A percentile compares a stretch with the other conserved stretches of the same genome.
phyloP scores from a whole-genome alignment of 2,113 vertebrate genomes.

The Ursus arctos region DNA sequence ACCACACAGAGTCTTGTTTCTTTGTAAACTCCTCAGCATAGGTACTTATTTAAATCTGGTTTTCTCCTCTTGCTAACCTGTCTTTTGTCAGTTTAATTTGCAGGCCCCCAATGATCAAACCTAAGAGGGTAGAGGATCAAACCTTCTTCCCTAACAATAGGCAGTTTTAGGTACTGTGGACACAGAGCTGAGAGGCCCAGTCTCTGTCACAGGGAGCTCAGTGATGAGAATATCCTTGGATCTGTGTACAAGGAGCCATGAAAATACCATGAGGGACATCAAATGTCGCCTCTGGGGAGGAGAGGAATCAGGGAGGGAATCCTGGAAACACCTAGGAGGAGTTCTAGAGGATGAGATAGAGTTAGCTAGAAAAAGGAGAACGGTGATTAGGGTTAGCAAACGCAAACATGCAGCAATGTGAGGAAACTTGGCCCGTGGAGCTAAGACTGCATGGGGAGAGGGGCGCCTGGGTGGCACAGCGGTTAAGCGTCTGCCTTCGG shows the following conservation, averaged over 20 bases:
- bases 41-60: background rate
- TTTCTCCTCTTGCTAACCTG: conserved; percentile 28
- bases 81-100: conserved; percentile 12
- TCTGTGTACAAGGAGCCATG: background rate
- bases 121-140: background rate
- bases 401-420: conserved; percentile 2
- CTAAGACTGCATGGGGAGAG: background rate
- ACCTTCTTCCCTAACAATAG: background rate
- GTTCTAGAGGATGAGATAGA: conserved; percentile 13
- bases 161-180: background rate
- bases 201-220: background rate
- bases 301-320: background rate
- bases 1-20: background rate
- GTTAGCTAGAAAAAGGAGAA: conserved; percentile 16
- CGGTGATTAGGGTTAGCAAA: conserved; percentile 21
- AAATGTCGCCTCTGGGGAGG: background rate
- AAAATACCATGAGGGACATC: background rate
- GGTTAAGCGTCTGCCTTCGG: no score
- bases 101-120: background rate
- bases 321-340: conserved; percentile 17
- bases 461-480: no score
- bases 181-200: background rate
- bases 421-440: background rate
- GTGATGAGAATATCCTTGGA: background rate
- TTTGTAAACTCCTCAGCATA: background rate